Percentiles rank a stretch among this genome's conserved stretches.
Conservation (phyloP, 2,888 invertebrate genomes). For the Trachelus iudaicus region DNA sequence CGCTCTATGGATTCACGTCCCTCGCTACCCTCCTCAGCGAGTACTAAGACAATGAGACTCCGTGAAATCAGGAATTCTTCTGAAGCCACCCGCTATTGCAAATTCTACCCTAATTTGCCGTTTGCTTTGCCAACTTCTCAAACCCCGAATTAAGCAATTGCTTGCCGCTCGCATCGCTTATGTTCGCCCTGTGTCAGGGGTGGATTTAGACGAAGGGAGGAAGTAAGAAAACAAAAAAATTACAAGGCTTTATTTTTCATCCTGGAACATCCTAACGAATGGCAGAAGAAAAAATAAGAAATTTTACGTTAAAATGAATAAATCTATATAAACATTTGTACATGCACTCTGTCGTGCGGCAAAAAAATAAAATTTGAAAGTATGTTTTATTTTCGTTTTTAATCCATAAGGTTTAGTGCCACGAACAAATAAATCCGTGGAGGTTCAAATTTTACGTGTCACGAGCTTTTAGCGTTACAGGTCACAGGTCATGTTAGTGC, state of each 20-base stretch:
- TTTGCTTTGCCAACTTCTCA: conserved; percentile 57
- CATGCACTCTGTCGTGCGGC: neutral
- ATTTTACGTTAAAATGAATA: neutral
- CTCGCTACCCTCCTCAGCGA: conserved; percentile 39
- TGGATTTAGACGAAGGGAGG: conserved; percentile 9
- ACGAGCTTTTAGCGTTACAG: too few relatives aligned
- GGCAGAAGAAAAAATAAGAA: neutral
- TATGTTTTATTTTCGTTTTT: neutral
- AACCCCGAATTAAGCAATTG: conserved; percentile 51
- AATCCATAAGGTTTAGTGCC: neutral
- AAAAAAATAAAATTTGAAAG: neutral
- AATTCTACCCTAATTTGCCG: conserved; percentile 14
- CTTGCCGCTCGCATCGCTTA: conserved; percentile 3
- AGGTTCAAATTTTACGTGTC: too few relatives aligned
- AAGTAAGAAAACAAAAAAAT: conserved; percentile 1
- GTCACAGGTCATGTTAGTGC: too few relatives aligned
- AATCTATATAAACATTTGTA: neutral
- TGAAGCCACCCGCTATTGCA: conserved; percentile 22
- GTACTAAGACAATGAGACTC: conserved; percentile 56
- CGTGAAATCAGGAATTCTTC: conserved; percentile 32
- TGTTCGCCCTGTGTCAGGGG: conserved; percentile 8
- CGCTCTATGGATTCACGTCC: conserved; percentile 22
- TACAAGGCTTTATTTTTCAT: neutral
- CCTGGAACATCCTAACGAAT: neutral
- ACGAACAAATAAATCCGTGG: neutral